A percentile compares a stretch with the other conserved stretches of the same genome.
These are phyloP conservation scores for Sinocyclocheilus grahami DNA, from an alignment of 2,113 vertebrate species.

Conservation along the genomic window DNA sequence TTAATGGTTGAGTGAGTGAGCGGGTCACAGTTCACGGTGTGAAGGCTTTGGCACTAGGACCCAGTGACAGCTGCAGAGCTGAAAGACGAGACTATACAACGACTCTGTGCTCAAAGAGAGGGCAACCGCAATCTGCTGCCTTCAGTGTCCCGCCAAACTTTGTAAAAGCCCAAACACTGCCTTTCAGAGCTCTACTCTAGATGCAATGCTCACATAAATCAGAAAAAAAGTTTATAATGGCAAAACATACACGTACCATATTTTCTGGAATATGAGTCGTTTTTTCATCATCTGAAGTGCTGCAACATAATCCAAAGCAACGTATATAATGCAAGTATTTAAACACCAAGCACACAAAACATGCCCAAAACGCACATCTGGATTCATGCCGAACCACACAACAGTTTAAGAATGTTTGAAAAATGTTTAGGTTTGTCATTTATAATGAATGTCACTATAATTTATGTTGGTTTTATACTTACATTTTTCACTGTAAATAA, in stretches of 20 bases:
- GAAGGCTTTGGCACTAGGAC: slow-evolving; percentile 62
- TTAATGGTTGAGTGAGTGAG: slow-evolving; percentile 54
- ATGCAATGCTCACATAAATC: slow-evolving; percentile 14
- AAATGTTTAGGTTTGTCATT: not conserved
- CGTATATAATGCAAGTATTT: not conserved
- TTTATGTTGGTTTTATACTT: not conserved
- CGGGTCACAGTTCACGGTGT: slow-evolving; percentile 63
- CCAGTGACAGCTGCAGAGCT: slow-evolving; percentile 61
- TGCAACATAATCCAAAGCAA: not conserved
- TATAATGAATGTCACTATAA: not conserved
- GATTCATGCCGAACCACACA: not conserved
- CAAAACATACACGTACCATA: not conserved
- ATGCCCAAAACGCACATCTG: not conserved
- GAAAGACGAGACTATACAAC: slow-evolving; percentile 58
- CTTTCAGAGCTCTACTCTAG: slow-evolving; percentile 43
- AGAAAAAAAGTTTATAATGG: not conserved
- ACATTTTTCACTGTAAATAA: not conserved
- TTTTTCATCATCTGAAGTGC: not conserved
- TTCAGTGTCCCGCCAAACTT: slow-evolving; percentile 56
- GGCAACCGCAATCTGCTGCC: slow-evolving; percentile 52
- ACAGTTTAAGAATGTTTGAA: not conserved
- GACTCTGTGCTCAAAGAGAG: slow-evolving; percentile 45
- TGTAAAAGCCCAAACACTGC: slow-evolving; percentile 42
- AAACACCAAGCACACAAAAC: not conserved
- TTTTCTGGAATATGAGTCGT: not conserved